Conservation (phyloP, 2,888 invertebrate species). For the Xestoiulus laeticollis region DNA sequence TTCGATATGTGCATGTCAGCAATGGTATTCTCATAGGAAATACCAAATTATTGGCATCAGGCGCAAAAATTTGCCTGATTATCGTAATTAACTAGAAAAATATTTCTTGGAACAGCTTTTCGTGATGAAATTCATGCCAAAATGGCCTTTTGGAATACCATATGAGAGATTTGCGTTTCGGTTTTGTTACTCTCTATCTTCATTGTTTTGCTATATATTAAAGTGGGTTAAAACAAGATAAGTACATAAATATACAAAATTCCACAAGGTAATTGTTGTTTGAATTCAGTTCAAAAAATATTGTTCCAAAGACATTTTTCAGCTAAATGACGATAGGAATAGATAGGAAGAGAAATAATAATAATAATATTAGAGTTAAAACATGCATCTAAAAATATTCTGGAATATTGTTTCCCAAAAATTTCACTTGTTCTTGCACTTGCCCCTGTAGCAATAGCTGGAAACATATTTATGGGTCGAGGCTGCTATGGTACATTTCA, state of each 20-base stretch:
- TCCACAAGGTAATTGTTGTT: neutral
- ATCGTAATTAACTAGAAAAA: slow-evolving; percentile 11
- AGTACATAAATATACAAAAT: neutral
- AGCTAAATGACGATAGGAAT: no score
- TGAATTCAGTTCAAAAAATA: neutral
- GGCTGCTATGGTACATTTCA: no score
- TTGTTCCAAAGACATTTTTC: no score
- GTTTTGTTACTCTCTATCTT: neutral
- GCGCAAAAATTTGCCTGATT: neutral
- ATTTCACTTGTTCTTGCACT: no score
- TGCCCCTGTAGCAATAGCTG: no score
- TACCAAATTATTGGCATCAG: neutral
- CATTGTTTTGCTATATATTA: neutral
- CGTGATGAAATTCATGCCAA: neutral
- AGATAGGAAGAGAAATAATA: no score
- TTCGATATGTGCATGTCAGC: slow-evolving; percentile 26
- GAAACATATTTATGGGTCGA: no score
- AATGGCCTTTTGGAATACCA: neutral
- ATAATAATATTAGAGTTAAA: no score
- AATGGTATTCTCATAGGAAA: slow-evolving; percentile 11
- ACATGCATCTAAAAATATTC: no score
- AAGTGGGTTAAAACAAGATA: neutral
- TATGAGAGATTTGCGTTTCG: neutral
- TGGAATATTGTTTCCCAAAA: no score
- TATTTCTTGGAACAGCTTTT: neutral